Percentiles rank a stretch among this genome's conserved stretches.
Conservation (phyloP, 2,797 vertebrate species). For the Cyprinella venusta region DNA sequence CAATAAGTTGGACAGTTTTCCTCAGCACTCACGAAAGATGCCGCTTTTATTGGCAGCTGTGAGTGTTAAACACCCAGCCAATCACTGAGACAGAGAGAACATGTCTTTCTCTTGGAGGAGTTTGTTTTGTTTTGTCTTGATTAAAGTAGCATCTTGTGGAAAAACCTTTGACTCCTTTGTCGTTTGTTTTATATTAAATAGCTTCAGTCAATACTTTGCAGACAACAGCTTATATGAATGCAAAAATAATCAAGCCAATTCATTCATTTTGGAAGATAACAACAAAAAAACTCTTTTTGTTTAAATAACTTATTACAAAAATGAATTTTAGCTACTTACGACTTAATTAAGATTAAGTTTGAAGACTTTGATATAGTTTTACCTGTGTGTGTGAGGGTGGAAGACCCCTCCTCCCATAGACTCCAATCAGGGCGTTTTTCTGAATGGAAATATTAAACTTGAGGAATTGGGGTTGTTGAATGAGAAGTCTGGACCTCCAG, state of each 20-base stretch:
- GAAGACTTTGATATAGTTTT: conserved; percentile 27
- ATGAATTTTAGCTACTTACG: not conserved
- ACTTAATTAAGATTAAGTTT: not conserved
- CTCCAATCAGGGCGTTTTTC: conserved; percentile 95
- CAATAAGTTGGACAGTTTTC: conserved; percentile 80
- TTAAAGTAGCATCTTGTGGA: conserved; percentile 59
- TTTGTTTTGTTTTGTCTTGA: conserved; percentile 67
- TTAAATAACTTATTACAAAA: not conserved
- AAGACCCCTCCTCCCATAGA: conserved; percentile 96
- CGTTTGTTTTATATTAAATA: conserved; percentile 60
- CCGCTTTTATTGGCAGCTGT: conserved; percentile 82
- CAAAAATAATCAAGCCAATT: not conserved
- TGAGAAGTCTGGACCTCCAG: conserved; percentile 92
- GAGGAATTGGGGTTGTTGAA: conserved; percentile 93
- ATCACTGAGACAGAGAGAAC: conserved; percentile 74
- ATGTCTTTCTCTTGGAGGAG: conserved; percentile 68
- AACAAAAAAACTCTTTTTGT: not conserved
- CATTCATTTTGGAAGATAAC: not conserved
- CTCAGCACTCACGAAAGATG: conserved; percentile 78
- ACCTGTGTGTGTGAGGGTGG: conserved; percentile 98
- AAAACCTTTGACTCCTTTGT: conserved; percentile 64
- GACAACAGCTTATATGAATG: conserved; percentile 21
- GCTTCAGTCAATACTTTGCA: conserved; percentile 37
- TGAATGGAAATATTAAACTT: conserved; percentile 99
- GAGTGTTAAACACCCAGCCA: conserved; percentile 74